Percentiles rank a stretch among this genome's conserved stretches.
These are phyloP conservation scores for Lasioglossum lativentre DNA, from an alignment of 2,888 invertebrate species.

Conservation along the genomic window DNA sequence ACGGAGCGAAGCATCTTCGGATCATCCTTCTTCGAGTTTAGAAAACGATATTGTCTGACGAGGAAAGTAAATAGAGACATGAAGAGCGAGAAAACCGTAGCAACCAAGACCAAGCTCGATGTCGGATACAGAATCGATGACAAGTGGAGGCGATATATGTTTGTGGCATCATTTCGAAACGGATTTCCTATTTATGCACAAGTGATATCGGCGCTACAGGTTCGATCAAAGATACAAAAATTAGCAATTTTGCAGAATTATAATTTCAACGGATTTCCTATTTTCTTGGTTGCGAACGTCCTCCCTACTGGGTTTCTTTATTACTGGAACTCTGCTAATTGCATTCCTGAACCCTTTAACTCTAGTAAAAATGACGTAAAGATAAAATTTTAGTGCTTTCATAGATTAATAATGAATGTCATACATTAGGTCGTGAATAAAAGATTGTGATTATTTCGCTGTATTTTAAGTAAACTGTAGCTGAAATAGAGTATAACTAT, in stretches of 20 bases:
- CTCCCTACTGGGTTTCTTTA: background rate
- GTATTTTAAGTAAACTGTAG: background rate
- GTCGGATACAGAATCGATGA: background rate
- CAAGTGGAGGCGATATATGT: background rate
- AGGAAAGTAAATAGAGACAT: background rate
- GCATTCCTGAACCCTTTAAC: background rate
- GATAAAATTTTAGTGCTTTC: background rate
- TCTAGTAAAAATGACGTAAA: background rate
- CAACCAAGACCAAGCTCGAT: background rate
- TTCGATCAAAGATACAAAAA: too few relatives aligned
- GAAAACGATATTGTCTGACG: background rate
- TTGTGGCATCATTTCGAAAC: background rate
- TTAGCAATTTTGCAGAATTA: too few relatives aligned
- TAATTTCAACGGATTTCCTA: background rate
- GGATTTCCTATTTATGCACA: background rate
- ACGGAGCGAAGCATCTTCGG: background rate
- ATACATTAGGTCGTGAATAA: background rate
- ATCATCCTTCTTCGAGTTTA: background rate
- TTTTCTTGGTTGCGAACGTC: background rate
- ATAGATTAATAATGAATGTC: background rate
- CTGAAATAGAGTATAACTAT: background rate
- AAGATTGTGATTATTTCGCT: background rate
- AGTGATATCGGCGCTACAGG: too few relatives aligned
- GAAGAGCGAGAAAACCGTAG: background rate
- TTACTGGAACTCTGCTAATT: background rate